These are phyloP conservation scores for Propithecus perrieri DNA, from an alignment of 2,797 vertebrate genomes.

Conservation along the genomic window DNA sequence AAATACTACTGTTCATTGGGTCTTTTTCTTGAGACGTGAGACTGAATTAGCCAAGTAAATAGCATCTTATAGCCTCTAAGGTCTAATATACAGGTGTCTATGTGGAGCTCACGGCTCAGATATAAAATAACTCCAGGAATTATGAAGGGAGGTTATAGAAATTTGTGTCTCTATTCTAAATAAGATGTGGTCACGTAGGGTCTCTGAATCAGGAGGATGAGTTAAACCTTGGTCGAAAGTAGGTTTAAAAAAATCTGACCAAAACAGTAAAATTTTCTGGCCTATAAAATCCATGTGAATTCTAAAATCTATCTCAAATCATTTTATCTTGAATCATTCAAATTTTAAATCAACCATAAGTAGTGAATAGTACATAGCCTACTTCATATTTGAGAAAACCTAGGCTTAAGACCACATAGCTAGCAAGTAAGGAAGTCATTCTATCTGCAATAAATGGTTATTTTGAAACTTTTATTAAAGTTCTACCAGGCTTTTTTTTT, in stretches of 20 bases:
- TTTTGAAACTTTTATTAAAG: background rate
- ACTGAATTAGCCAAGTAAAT: background rate
- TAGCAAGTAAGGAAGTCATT: background rate
- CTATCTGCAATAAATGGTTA: background rate
- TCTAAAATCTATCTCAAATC: background rate
- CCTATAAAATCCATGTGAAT: background rate
- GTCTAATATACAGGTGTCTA: background rate
- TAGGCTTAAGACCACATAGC: background rate
- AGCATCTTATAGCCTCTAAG: background rate
- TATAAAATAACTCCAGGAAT: background rate
- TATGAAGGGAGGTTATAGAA: background rate
- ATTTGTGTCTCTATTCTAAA: background rate
- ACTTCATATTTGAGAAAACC: background rate
- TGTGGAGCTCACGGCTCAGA: background rate
- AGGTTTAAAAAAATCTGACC: background rate
- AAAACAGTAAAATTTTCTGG: background rate
- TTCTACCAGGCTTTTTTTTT: background rate
- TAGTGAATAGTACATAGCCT: background rate
- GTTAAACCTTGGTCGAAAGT: background rate
- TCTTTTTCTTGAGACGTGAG: constrained; percentile 9
- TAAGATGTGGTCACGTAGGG: background rate
- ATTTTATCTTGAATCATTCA: background rate
- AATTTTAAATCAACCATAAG: background rate
- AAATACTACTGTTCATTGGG: background rate
- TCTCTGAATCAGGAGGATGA: background rate